These are phyloP conservation scores for Melinopterus prodromus DNA, from an alignment of 2,888 invertebrate species.

Conservation along the genomic window DNA sequence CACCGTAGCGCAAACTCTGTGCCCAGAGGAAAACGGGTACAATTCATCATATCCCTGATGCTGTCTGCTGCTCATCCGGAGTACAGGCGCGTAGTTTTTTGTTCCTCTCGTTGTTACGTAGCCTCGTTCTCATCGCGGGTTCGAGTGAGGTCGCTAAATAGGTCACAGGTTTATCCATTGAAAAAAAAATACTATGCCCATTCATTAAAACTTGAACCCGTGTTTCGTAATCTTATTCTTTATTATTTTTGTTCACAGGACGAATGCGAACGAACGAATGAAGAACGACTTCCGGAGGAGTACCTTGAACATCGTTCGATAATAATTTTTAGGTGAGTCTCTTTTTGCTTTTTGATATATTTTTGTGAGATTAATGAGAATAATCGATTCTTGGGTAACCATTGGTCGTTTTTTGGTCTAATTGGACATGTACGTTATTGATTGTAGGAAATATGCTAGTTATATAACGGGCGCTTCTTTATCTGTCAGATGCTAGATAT, in stretches of 20 bases:
- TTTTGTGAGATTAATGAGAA: background rate
- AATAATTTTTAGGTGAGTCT: background rate
- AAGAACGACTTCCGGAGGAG: background rate
- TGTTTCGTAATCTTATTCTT: background rate
- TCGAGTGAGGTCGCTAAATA: background rate
- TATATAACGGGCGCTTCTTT: background rate
- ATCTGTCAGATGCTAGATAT: background rate
- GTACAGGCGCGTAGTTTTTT: background rate
- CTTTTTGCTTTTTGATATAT: background rate
- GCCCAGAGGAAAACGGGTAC: too few species aligned
- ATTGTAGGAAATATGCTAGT: background rate
- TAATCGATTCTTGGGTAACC: too few species aligned
- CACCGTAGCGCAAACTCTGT: background rate
- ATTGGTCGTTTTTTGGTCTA: background rate
- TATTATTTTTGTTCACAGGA: background rate
- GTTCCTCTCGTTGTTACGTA: background rate
- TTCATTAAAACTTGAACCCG: slow-evolving; percentile 1
- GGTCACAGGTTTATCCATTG: slow-evolving; percentile 4
- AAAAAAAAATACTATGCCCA: slow-evolving; percentile 4
- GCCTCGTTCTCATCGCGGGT: background rate
- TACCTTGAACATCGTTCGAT: background rate
- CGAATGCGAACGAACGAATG: background rate
- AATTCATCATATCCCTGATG: background rate
- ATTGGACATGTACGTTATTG: too few species aligned
- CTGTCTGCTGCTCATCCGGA: background rate